Evolutionary conservation across 2,888 invertebrate genomes (phyloP), one percentile per base, ranked within the genome.

Genomic region (Meta bourneti): DNA sequence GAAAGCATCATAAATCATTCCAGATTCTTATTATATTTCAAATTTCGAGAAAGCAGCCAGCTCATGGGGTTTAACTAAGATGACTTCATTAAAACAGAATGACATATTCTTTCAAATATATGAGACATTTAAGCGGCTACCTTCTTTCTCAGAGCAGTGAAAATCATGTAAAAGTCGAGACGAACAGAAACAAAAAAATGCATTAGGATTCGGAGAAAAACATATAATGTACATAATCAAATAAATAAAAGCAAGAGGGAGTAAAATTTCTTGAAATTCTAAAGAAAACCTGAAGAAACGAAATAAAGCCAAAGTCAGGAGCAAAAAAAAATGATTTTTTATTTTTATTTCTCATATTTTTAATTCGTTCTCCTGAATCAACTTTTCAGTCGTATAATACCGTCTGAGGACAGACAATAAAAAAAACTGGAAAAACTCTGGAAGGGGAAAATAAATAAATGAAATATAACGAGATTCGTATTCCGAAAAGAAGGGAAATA

Each of bases 381-480:
- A 5, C 61, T 9, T 16, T 79, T 61, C 79, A 79, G 19, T 48
- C 16, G 79, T 13, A 61, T 20, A 79, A 61, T 79, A 79, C 16
- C 11, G 61, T 61, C 16, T 61, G 61, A 6, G 16, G 16, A 16
- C 61, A 61, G 61, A 9, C 61, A 9, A 0, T 61, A 16, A n/a
- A 19, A 78, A 84, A 75, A 74, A 48, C 75, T 16, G 75, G 75
- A 54, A 84, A 84, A 84, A 49, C 48, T 61, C 84, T 7, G 48
- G 61, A 78, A 49, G 74, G 52, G 74, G n/a, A 84, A 84, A 84
- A 54, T 74, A 61, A 84, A 83, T 74, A 83, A 83, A 72, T 54
- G 9, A 54, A 61, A 61, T 16, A 61, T 61, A 61, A 54, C 34
- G 52, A 83, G 51, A 52, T 52, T 83, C 74, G 51, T 34, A 34